A percentile compares a stretch with the other conserved stretches of the same genome.
phyloP scores from a whole-genome alignment of 2,797 vertebrate genomes.

The Enteromius mattozi region DNA sequence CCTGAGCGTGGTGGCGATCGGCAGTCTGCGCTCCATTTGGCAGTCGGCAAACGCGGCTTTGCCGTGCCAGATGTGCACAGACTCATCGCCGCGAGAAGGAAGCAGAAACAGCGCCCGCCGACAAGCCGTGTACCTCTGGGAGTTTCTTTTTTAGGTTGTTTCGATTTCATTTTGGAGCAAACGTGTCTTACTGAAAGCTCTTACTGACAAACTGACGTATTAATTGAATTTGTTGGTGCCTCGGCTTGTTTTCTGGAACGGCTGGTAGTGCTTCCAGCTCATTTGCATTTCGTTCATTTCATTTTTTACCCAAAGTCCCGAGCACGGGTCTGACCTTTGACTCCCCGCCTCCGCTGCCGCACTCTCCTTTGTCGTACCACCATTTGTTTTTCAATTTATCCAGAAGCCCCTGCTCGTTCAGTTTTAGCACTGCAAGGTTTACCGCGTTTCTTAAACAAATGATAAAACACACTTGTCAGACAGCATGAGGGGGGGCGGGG shows the following conservation, averaged over 20 bases:
- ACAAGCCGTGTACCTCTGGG: constrained; percentile 26
- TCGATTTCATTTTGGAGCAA: not conserved
- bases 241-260: constrained; percentile 16
- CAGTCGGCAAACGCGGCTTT: constrained; percentile 85
- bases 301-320: constrained; percentile 95
- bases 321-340: constrained; percentile 97
- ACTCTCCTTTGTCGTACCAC: constrained; percentile 99
- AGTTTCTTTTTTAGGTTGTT: constrained; percentile 1
- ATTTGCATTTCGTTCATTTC: constrained; percentile 75
- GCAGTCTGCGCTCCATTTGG: constrained; percentile 89
- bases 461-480: constrained; percentile 97
- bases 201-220: not conserved
- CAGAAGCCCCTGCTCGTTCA: constrained; percentile 99
- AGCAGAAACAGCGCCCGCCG: constrained; percentile 78
- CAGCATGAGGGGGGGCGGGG: constrained; percentile 82
- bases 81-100: constrained; percentile 90
- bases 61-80: constrained; percentile 94
- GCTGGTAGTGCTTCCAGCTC: constrained; percentile 68
- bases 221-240: not conserved
- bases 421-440: constrained; percentile 99
- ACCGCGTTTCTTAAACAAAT: constrained; percentile 97
- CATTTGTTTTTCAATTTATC: constrained; percentile 99
- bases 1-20: constrained; percentile 77
- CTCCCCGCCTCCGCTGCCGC: constrained; percentile 99
- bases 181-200: not conserved